phyloP scores from a whole-genome alignment of 2,888 invertebrate species.

The Brachylomia viminalis region DNA sequence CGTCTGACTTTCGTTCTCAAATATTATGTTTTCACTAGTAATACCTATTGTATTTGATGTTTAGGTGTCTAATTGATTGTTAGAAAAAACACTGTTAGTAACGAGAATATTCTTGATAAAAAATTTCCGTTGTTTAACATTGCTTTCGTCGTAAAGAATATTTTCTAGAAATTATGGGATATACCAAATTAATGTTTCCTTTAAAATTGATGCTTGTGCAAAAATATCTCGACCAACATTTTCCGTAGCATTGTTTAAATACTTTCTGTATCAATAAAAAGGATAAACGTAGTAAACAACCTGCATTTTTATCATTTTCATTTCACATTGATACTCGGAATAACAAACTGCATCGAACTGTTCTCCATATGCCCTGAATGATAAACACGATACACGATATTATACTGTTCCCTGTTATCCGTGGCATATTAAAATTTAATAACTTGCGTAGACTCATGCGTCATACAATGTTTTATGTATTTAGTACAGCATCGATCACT shows the following conservation, averaged over 20 bases:
- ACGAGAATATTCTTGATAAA: not conserved
- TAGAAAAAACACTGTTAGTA: not conserved
- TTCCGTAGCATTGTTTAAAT: not conserved
- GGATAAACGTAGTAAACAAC: constrained; percentile 28
- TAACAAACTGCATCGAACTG: constrained; percentile 56
- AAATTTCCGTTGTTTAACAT: not conserved
- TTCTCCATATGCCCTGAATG: constrained; percentile 63
- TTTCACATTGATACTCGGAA: constrained; percentile 52
- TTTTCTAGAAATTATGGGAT: constrained; percentile 1
- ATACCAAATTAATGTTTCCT: not conserved
- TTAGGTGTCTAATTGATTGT: not conserved
- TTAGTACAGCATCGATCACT: constrained; percentile 66
- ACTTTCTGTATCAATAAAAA: constrained; percentile 6
- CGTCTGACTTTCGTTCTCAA: not conserved
- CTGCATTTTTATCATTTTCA: constrained; percentile 34
- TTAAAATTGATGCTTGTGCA: not conserved
- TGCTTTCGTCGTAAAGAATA: constrained; percentile 3
- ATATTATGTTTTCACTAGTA: not conserved
- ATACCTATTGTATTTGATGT: not conserved
- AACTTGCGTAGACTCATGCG: constrained; percentile 80
- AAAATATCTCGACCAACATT: not conserved
- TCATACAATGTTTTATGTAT: constrained; percentile 87
- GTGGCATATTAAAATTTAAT: constrained; percentile 84
- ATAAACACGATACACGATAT: constrained; percentile 61
- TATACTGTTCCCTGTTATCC: constrained; percentile 67